Evolutionary conservation across 2,113 vertebrate genomes (phyloP).

Genomic region (Callipepla squamata): DNA sequence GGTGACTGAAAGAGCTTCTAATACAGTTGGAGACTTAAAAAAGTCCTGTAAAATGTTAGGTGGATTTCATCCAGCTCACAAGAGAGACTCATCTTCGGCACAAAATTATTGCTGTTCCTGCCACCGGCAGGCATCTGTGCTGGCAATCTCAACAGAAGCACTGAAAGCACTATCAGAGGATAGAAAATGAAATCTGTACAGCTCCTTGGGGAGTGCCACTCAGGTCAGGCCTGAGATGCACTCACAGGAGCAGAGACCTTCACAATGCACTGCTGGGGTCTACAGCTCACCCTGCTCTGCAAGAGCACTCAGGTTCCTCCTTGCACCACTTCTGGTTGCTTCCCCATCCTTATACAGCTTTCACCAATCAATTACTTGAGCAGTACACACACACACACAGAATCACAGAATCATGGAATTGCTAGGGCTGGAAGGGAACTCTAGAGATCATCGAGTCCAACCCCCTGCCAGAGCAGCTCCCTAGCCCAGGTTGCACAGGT

Average conservation of each 20-base stretch:
- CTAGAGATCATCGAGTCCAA: too few relatives aligned
- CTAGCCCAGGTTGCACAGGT: too few relatives aligned
- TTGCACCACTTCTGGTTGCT: not conserved
- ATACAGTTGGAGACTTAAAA: not conserved
- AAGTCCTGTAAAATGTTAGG: not conserved
- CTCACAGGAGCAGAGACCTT: accelerated
- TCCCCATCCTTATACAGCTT: not conserved
- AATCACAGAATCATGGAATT: not conserved
- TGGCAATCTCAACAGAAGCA: not conserved
- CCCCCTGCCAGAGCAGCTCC: too few relatives aligned
- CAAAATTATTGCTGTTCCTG: constrained; percentile 7
- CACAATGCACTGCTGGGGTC: not conserved
- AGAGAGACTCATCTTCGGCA: not conserved
- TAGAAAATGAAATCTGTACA: not conserved
- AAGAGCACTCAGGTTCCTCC: too few relatives aligned
- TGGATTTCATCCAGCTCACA: constrained; percentile 30
- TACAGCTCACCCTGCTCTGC: not conserved
- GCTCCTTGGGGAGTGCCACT: not conserved
- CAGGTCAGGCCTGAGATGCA: not conserved
- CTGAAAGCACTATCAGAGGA: not conserved
- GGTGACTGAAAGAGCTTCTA: not conserved
- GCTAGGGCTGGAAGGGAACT: not conserved
- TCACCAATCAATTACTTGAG: not conserved
- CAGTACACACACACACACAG: not conserved
- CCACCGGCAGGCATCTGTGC: not conserved